Percentiles rank a stretch among this genome's conserved stretches.
Conservation (phyloP, 2,113 vertebrate genomes). For the Progne subis region DNA sequence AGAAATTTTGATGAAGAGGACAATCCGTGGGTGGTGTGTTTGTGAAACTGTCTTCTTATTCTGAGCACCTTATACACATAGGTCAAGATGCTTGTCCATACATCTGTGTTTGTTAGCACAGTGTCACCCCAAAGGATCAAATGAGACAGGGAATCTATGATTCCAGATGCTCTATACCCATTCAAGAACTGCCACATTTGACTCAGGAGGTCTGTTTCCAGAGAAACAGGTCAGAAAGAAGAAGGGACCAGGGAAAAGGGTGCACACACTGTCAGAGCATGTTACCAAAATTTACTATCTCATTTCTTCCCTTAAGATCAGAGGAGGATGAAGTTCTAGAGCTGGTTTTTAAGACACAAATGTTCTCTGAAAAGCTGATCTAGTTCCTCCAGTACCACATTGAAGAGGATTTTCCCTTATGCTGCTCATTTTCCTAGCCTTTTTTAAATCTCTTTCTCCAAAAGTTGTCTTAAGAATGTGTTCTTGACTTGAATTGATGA, state of each 20-base stretch:
- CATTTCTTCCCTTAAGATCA: neutral
- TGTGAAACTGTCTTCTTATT: neutral
- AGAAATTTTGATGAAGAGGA: neutral
- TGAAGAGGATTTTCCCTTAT: neutral
- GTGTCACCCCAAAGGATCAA: neutral
- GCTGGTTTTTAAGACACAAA: neutral
- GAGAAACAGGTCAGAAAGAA: neutral
- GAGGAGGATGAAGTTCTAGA: neutral
- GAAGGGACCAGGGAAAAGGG: neutral
- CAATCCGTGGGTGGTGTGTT: neutral
- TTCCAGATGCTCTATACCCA: neutral
- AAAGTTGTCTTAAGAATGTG: neutral
- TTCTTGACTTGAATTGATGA: neutral
- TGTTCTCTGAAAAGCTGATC: neutral
- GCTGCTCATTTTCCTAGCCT: neutral
- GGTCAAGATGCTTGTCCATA: neutral
- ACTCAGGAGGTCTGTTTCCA: neutral
- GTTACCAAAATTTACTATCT: neutral
- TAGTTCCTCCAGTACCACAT: neutral
- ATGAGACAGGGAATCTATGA: neutral
- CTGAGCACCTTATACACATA: accelerated
- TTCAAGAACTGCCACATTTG: accelerated
- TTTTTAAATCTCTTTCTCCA: neutral
- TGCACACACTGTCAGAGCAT: neutral
- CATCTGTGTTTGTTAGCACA: neutral